Conservation (phyloP, 1,140 invertebrate genomes). For the Carposina sasakii region DNA sequence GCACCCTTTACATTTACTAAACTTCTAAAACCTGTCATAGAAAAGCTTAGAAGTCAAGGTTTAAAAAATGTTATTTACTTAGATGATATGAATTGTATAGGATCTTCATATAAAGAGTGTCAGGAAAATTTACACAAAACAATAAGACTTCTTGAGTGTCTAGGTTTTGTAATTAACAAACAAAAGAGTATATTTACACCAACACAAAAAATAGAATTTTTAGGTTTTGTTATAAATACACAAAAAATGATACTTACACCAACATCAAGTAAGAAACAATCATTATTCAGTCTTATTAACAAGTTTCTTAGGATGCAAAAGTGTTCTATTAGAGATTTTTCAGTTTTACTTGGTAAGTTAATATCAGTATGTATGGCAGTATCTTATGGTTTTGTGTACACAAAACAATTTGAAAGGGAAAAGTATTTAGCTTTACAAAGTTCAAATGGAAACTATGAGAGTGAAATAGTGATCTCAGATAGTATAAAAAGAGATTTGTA, state of each 20-base stretch:
- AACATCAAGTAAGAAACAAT: neutral
- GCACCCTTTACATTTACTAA: slow-evolving; percentile 11
- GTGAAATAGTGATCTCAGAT: neutral
- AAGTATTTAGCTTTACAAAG: slow-evolving; percentile 6
- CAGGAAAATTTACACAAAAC: slow-evolving; percentile 3
- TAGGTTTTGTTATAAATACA: slow-evolving; percentile 7
- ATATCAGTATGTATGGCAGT: slow-evolving; percentile 5
- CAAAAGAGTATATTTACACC: slow-evolving; percentile 6
- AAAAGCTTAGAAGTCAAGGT: neutral
- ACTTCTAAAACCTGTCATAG: slow-evolving; percentile 2
- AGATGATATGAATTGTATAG: slow-evolving; percentile 7
- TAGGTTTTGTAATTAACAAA: slow-evolving; percentile 6
- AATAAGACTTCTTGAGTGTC: neutral
- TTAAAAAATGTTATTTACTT: slow-evolving; percentile 4
- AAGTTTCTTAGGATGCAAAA: neutral
- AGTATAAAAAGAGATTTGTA: neutral
- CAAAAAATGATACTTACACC: neutral
- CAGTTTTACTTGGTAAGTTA: neutral
- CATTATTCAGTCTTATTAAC: neutral
- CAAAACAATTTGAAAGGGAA: neutral
- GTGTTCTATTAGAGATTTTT: slow-evolving; percentile 4
- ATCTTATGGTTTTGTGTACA: slow-evolving; percentile 4
- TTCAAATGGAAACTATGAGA: slow-evolving; percentile 1
- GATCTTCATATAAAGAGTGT: slow-evolving; percentile 2
- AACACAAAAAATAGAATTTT: neutral